These are phyloP conservation scores for Vanessa cardui DNA, from an alignment of 2,888 invertebrate species.

Conservation along the genomic window DNA sequence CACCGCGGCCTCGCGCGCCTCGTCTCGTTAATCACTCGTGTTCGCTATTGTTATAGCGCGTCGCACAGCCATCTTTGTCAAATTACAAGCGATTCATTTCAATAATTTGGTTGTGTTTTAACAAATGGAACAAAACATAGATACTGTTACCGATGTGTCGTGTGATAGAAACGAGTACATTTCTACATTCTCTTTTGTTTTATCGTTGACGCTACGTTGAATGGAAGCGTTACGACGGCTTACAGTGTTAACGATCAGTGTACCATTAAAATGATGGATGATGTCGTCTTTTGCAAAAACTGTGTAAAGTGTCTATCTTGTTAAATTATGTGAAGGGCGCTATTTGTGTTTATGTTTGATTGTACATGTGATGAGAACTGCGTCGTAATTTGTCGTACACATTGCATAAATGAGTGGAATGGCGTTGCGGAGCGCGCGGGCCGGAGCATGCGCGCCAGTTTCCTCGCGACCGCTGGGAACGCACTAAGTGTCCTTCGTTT, in stretches of 20 bases:
- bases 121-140: constrained; percentile 70
- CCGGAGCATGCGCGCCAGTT: constrained; percentile 81
- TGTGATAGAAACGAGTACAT: constrained; percentile 64
- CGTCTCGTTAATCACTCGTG: constrained; percentile 82
- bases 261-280: constrained; percentile 80
- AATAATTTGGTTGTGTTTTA: constrained; percentile 63
- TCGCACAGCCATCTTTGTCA: constrained; percentile 82
- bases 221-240: constrained; percentile 76
- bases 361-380: constrained; percentile 73
- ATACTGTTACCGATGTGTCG: constrained; percentile 61
- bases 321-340: constrained; percentile 75
- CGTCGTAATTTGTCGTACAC: constrained; percentile 80
- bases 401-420: constrained; percentile 82
- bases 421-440: constrained; percentile 82
- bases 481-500: constrained; percentile 82
- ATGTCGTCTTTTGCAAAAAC: constrained; percentile 77
- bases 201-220: constrained; percentile 74
- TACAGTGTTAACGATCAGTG: constrained; percentile 70
- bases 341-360: constrained; percentile 70
- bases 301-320: constrained; percentile 73
- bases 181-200: constrained; percentile 81
- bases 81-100: constrained; percentile 77
- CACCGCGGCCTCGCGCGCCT: constrained; percentile 82
- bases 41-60: constrained; percentile 81
- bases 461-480: constrained; percentile 75